Conservation (phyloP, 2,888 invertebrate genomes). For the Clanis bilineata region DNA sequence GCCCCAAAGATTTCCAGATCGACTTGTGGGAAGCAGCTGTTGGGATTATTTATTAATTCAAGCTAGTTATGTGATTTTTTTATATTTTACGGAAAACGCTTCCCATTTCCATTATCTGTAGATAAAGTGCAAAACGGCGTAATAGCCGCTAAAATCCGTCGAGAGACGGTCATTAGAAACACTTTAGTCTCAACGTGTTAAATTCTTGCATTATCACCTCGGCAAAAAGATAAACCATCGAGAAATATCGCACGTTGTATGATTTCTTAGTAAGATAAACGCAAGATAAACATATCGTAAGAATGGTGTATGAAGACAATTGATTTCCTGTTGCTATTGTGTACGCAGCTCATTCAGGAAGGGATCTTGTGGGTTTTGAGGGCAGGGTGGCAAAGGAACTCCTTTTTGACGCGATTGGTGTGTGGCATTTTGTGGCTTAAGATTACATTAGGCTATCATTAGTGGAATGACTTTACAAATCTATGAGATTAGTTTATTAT, state of each 20-base stretch:
- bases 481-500: not conserved
- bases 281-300: not conserved
- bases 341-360: constrained; percentile 10
- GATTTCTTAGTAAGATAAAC: constrained; percentile 29
- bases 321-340: constrained; percentile 16
- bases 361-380: constrained; percentile 3
- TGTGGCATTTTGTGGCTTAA: not conserved
- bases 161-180: constrained; percentile 8
- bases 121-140: not conserved
- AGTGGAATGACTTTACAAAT: not conserved
- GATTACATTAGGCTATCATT: not conserved
- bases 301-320: constrained; percentile 13
- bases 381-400: not conserved
- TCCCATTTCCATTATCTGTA: not conserved
- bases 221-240: constrained; percentile 35
- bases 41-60: not conserved
- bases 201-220: constrained; percentile 18
- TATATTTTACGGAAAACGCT: too few species aligned
- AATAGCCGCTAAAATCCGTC: not conserved
- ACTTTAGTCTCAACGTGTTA: constrained; percentile 15
- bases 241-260: constrained; percentile 45
- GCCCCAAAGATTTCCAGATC: too few species aligned
- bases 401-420: not conserved
- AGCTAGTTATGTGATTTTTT: not conserved
- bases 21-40: too few species aligned